Base-by-base conservation (phyloP, 2,888 invertebrate species). In the Smittia sp. region DNA sequence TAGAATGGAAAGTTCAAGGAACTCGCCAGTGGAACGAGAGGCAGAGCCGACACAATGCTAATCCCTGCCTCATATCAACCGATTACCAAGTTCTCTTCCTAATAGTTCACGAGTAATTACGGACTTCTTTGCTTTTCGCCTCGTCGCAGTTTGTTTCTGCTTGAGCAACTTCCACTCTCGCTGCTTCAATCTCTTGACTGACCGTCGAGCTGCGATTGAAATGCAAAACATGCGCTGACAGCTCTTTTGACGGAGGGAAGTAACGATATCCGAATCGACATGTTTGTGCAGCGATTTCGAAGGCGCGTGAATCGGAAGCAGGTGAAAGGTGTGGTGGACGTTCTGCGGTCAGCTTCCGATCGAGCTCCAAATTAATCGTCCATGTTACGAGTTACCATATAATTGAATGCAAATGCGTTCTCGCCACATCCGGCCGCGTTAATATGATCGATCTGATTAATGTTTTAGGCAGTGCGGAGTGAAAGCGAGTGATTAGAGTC, bases 1-100 rank as follows among this genome's bases (percentile, higher is more conserved):
- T 13, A 58, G 9, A 18, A 22, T 3, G 22, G 13, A 22, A n/a
- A 22, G 58, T 58, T 58, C 58, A 58, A 58, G 22, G 58, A 58
- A 58, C 58, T 58, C 58, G 9, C 58, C 58, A 58, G 58, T 58
- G 58, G 58, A 58, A 22, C n/a, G 18, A n/a, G 58, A 20, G 22
- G 58, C 58, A 58, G n/a, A 46, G 46, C 46, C 46, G 39, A 9
- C 39, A 9, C 39, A 9, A 13, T 13, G 39, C 39, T 39, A 7
- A 13, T 7, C 4, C 52, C 15, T 15, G 52, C 58, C 22, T 20
- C 58, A 58, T 22, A 58, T 58, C 58, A 22, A 20, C 18, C 58
- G 11, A 18, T 58, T 58, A 3, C 22, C 1, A 22, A 3, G 18
- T 58, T 4, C 22, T 1, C 22, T 18, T 2, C 22, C 58, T 20